Conservation (phyloP, 2,797 vertebrate genomes). For the Capromys pilorides region DNA sequence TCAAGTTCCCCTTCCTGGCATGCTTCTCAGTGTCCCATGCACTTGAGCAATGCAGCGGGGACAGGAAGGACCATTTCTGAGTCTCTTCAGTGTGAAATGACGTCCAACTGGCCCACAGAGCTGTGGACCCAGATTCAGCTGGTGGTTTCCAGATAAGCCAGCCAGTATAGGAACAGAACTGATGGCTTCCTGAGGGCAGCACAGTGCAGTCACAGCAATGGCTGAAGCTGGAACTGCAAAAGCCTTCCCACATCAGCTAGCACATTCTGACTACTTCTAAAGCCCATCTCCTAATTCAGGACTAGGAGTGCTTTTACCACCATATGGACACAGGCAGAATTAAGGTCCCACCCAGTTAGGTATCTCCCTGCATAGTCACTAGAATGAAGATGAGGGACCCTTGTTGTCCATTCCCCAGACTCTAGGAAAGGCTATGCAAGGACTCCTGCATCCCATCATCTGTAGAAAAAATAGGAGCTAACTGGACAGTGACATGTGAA, state of each 20-base stretch:
- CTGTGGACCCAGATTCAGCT: background rate
- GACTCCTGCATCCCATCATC: background rate
- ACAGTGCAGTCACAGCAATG: no score
- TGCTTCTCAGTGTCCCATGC: background rate
- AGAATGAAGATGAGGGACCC: background rate
- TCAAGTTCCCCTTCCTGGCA: rapidly evolving
- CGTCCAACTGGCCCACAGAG: background rate
- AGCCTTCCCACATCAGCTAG: background rate
- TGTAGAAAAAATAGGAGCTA: background rate
- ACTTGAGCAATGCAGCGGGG: background rate
- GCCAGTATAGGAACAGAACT: rapidly evolving
- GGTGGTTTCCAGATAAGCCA: rapidly evolving
- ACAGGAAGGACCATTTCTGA: background rate
- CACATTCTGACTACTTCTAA: background rate
- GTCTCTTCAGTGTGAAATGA: background rate
- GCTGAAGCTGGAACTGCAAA: background rate
- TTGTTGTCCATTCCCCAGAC: background rate
- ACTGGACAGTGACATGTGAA: background rate
- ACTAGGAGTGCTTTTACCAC: no score
- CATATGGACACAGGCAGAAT: background rate
- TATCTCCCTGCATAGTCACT: background rate
- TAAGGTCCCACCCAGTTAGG: background rate
- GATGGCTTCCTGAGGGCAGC: background rate
- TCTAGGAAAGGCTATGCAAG: background rate
- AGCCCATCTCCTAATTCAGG: background rate